These are phyloP conservation scores for Lates calcarifer DNA, from an alignment of 2,113 vertebrate species.

Conservation along the genomic window DNA sequence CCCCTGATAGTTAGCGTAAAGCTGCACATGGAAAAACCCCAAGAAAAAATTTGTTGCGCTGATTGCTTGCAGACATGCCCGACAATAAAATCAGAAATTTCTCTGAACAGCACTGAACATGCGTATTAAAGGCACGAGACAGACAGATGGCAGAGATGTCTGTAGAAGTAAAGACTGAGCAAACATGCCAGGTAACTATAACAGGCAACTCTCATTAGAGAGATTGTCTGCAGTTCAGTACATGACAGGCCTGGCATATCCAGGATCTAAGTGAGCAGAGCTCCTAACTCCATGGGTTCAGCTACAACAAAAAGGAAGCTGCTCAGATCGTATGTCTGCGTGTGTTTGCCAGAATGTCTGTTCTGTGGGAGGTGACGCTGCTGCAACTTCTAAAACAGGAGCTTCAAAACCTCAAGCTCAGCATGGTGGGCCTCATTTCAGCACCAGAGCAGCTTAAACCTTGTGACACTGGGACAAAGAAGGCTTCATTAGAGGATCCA, in stretches of 20 bases:
- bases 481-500: constrained; percentile 72
- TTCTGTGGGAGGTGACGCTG: constrained; percentile 67
- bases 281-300: constrained; percentile 58
- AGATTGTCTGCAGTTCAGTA: constrained; percentile 47
- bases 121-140: constrained; percentile 15
- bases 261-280: constrained; percentile 55
- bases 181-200: constrained; percentile 69
- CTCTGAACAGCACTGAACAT: constrained; percentile 27
- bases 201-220: constrained; percentile 73
- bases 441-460: constrained; percentile 58
- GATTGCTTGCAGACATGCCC: constrained; percentile 36
- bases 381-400: constrained; percentile 64
- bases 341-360: constrained; percentile 56
- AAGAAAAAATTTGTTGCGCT: constrained; percentile 14
- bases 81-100: constrained; percentile 35
- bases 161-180: constrained; percentile 45
- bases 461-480: constrained; percentile 68
- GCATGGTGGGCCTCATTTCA: constrained; percentile 70
- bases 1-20: constrained; percentile 45
- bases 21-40: constrained; percentile 22
- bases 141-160: constrained; percentile 57
- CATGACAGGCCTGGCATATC: constrained; percentile 49
- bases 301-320: constrained; percentile 46
- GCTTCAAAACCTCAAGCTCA: constrained; percentile 74
- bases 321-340: constrained; percentile 44